phyloP scores from a whole-genome alignment of 2,113 vertebrate genomes.

The Caloenas nicobarica region DNA sequence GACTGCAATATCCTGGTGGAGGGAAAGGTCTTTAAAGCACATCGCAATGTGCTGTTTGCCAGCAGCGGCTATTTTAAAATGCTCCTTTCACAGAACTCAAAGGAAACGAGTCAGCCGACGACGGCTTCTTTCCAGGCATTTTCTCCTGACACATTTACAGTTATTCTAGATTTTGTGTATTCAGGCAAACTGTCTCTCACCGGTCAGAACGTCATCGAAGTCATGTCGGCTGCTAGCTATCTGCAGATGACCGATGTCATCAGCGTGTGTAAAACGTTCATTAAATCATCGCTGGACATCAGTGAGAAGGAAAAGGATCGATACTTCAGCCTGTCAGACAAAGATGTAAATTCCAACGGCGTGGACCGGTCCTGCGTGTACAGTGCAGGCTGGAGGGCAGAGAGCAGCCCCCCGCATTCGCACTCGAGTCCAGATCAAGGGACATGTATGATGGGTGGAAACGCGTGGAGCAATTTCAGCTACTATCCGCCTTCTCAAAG shows the following conservation, averaged over 20 bases:
- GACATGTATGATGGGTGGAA: slow-evolving; percentile 59
- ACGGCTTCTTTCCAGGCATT: slow-evolving; percentile 93
- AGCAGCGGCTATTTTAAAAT: slow-evolving; percentile 98
- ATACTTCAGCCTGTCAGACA: slow-evolving; percentile 88
- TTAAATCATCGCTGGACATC: slow-evolving; percentile 95
- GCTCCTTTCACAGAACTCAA: slow-evolving; percentile 89
- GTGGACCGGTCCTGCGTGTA: slow-evolving; percentile 67
- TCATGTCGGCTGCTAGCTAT: slow-evolving; percentile 98
- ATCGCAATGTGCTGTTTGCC: slow-evolving; percentile 94
- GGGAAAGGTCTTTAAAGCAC: slow-evolving; percentile 92
- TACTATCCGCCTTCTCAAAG: slow-evolving; percentile 71
- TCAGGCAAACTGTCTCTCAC: slow-evolving; percentile 92
- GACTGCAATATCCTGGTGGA: slow-evolving; percentile 94
- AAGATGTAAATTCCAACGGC: slow-evolving; percentile 80
- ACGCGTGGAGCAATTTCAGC: slow-evolving; percentile 72
- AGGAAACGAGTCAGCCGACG: slow-evolving; percentile 79
- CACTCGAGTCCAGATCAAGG: slow-evolving; percentile 74
- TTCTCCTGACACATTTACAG: slow-evolving; percentile 89
- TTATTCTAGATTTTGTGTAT: slow-evolving; percentile 97
- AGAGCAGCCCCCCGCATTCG: slow-evolving; percentile 61
- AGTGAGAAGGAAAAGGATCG: slow-evolving; percentile 87
- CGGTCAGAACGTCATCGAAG: slow-evolving; percentile 93
- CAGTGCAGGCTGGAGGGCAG: slow-evolving; percentile 67
- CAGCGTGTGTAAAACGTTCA: slow-evolving; percentile 94
- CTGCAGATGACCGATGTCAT: slow-evolving; percentile 98